These are phyloP conservation scores for Sphaeramia orbicularis DNA, from an alignment of 2,797 vertebrate species.

Conservation along the genomic window DNA sequence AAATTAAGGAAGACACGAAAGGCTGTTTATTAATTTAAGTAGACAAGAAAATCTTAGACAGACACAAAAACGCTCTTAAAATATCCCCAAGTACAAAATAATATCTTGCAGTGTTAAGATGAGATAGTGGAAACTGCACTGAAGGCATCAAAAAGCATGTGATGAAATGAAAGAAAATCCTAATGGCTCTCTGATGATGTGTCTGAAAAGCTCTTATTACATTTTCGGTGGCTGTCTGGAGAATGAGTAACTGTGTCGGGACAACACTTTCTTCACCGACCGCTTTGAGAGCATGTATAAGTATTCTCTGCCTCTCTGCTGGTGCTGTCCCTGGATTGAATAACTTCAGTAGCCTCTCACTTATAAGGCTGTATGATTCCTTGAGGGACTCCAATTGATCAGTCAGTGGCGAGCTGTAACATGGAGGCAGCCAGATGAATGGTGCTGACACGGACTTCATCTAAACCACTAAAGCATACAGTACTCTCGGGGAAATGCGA, in stretches of 20 bases:
- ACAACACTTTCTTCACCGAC: constrained; percentile 43
- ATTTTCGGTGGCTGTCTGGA: constrained; percentile 53
- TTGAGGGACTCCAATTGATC: constrained; percentile 81
- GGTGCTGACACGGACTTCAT: constrained; percentile 76
- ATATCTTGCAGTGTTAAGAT: constrained; percentile 2
- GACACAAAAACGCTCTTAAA: too few species aligned
- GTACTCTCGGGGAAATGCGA: constrained; percentile 35
- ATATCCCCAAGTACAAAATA: background rate
- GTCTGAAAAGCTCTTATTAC: constrained; percentile 58
- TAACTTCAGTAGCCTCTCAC: constrained; percentile 80
- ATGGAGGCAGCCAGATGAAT: constrained; percentile 79
- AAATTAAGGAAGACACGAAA: background rate
- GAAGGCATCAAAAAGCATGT: constrained; percentile 20
- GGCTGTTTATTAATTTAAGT: background rate
- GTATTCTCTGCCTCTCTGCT: constrained; percentile 38
- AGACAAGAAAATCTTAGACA: too few species aligned
- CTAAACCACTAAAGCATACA: constrained; percentile 67
- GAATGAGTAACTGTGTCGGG: constrained; percentile 43
- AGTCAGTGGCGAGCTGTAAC: constrained; percentile 73
- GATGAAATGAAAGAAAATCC: constrained; percentile 37
- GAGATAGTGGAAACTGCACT: constrained; percentile 35
- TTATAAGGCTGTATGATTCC: constrained; percentile 78
- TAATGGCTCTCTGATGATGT: constrained; percentile 41
- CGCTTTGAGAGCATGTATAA: constrained; percentile 26
- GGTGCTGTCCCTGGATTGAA: constrained; percentile 76